Percentiles rank a stretch among this genome's conserved stretches.
Conservation (phyloP, 2,888 invertebrate genomes). For the Leucania comma region DNA sequence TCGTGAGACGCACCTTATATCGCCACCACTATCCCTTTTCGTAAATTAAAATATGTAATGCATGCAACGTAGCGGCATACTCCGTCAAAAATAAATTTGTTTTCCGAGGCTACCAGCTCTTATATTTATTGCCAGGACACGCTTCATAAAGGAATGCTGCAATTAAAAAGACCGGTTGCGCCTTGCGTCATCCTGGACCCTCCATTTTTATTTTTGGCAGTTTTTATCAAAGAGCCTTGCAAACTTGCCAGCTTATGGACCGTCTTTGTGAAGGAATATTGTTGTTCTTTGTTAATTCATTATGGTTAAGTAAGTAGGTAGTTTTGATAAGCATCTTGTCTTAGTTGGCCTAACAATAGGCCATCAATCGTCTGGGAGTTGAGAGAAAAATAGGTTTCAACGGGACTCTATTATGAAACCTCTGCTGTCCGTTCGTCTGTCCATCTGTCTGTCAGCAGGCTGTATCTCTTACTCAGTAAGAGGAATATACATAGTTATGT, state of each 20-base stretch:
- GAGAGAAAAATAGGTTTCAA: neutral
- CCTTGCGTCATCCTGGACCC: conserved; percentile 58
- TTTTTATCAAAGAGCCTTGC: conserved; percentile 42
- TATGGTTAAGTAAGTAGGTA: neutral
- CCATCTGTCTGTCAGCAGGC: too few relatives aligned
- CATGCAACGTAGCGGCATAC: conserved; percentile 27
- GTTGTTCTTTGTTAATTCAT: conserved; percentile 26
- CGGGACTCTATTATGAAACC: too few relatives aligned
- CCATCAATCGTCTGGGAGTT: neutral
- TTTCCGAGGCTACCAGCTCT: conserved; percentile 36
- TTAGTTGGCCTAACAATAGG: neutral
- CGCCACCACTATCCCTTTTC: conserved; percentile 5
- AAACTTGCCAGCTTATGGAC: conserved; percentile 1
- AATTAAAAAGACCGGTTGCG: conserved; percentile 63
- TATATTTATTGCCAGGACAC: conserved; percentile 50
- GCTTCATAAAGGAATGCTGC: conserved; percentile 51
- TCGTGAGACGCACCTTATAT: conserved; percentile 6
- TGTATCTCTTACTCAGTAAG: too few relatives aligned
- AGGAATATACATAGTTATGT: too few relatives aligned
- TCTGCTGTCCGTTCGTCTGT: too few relatives aligned
- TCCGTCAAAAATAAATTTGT: conserved; percentile 35
- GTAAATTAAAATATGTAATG: conserved; percentile 12
- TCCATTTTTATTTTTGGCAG: conserved; percentile 57
- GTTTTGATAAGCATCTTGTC: conserved; percentile 12
- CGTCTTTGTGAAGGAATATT: conserved; percentile 2